Evolutionary conservation across 2,797 vertebrate species (phyloP).

Genomic region (Rhyacichthys aspro): DNA sequence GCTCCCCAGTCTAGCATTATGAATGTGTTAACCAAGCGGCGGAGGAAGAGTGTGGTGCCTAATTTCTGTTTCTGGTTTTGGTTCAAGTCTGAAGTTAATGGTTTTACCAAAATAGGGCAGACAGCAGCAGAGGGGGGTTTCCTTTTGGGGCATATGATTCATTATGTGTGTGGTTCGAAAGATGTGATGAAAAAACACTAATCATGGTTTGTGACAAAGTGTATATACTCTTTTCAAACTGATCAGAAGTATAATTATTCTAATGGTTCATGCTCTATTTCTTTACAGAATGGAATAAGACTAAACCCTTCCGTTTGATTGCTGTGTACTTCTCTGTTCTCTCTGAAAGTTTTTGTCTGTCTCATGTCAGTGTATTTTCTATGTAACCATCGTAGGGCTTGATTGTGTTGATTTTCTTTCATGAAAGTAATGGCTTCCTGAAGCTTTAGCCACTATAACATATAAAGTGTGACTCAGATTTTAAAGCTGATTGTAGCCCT

Average conservation of each 20-base stretch:
- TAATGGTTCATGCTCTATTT: conserved; percentile 68
- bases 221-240: conserved; percentile 79
- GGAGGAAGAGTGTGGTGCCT: conserved; percentile 64
- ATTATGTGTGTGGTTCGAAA: conserved; percentile 28
- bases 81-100: conserved; percentile 54
- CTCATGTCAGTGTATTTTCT: conserved; percentile 78
- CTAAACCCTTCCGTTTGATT: conserved; percentile 66
- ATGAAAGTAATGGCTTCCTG: conserved; percentile 55
- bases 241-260: conserved; percentile 60
- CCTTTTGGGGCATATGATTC: neutral
- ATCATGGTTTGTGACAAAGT: conserved; percentile 79
- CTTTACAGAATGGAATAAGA: conserved; percentile 63
- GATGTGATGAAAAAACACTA: conserved; percentile 55
- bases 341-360: too few relatives aligned
- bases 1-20: conserved; percentile 65
- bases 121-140: conserved; percentile 39
- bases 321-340: conserved; percentile 78
- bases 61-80: conserved; percentile 39
- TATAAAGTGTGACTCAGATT: conserved; percentile 41
- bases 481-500: conserved; percentile 52
- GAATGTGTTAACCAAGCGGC: conserved; percentile 68
- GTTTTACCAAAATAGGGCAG: conserved; percentile 52
- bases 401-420: conserved; percentile 78
- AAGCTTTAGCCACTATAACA: conserved; percentile 53
- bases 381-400: conserved; percentile 82